Percentiles rank a stretch among this genome's conserved stretches.
Evolutionary conservation across 2,113 vertebrate species (phyloP).

Genomic region (Callaeas wilsoni): DNA sequence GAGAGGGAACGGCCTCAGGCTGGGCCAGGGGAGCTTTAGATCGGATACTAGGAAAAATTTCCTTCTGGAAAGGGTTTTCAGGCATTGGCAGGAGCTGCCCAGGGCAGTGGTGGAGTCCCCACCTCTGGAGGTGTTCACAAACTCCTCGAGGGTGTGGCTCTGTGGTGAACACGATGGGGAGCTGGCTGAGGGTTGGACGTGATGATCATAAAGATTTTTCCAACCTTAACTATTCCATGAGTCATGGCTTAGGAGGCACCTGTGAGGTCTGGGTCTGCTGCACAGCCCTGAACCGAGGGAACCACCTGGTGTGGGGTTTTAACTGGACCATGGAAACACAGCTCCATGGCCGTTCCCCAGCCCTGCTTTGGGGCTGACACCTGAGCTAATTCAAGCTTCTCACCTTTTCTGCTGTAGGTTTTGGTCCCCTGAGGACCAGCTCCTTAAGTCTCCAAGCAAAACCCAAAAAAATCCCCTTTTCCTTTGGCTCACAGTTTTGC

Average conservation of each 20-base stretch:
- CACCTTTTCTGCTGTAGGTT: background rate
- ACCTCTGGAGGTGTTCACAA: background rate
- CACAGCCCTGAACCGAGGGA: background rate
- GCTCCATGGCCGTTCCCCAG: background rate
- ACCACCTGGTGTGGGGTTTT: background rate
- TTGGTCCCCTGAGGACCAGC: background rate
- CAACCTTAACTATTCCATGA: background rate
- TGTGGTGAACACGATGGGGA: fast-evolving
- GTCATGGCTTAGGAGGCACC: background rate
- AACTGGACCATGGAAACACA: background rate
- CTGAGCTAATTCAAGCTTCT: background rate
- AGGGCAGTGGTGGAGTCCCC: background rate
- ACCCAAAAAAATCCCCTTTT: background rate
- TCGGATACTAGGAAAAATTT: fast-evolving
- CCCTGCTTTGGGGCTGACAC: background rate
- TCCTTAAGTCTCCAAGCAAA: background rate
- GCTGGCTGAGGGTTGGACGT: background rate
- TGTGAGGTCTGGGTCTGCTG: background rate
- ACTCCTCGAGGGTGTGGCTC: too few species aligned
- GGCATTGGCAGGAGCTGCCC: background rate
- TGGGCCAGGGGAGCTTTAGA: background rate
- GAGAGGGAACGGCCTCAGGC: background rate
- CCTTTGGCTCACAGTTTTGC: background rate
- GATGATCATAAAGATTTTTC: background rate
- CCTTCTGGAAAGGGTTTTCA: too few species aligned